Evolutionary conservation across 2,113 vertebrate genomes (phyloP).

Genomic region (Pedetes capensis): DNA sequence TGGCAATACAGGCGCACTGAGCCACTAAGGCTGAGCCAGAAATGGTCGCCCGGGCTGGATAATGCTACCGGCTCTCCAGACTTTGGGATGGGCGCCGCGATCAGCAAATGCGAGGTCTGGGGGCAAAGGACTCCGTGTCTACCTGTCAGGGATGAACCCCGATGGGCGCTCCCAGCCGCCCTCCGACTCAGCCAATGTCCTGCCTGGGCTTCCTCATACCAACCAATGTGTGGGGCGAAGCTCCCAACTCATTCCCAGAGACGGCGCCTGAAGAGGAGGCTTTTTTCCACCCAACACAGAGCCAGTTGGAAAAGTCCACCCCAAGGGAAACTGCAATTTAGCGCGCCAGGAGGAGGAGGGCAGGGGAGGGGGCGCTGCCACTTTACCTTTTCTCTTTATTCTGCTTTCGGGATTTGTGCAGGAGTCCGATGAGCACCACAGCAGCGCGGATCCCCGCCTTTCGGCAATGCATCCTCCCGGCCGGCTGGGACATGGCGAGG

Average conservation of each 20-base stretch:
- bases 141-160: background rate
- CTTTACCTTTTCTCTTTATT: conserved; percentile 86
- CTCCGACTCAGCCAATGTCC: background rate
- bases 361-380: background rate
- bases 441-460: conserved; percentile 94
- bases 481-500: conserved; percentile 87
- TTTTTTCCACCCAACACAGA: background rate
- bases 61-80: background rate
- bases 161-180: background rate
- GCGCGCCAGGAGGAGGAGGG: background rate
- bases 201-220: background rate
- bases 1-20: background rate
- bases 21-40: background rate
- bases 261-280: background rate
- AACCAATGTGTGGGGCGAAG: background rate
- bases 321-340: background rate
- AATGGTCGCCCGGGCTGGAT: background rate
- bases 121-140: background rate
- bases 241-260: background rate
- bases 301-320: conserved; percentile 45
- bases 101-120: background rate
- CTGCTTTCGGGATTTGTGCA: conserved; percentile 93
- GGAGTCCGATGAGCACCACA: conserved; percentile 94
- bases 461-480: conserved; percentile 86
- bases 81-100: background rate